Base-by-base conservation (phyloP, 1,140 invertebrate species). In the Physella acuta region DNA sequence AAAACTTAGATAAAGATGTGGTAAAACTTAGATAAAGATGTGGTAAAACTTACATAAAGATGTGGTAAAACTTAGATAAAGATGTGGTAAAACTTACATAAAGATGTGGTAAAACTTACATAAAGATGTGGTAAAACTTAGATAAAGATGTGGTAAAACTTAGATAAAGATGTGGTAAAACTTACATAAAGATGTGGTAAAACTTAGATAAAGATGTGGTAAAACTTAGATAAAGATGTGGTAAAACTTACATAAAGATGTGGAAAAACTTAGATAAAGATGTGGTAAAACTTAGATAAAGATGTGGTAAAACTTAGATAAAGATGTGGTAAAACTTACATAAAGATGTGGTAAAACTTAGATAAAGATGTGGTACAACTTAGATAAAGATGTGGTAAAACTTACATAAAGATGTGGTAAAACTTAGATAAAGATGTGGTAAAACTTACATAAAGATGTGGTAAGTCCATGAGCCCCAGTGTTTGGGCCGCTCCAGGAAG, bases 361-460 rank as follows among this genome's bases (percentile, higher is more conserved):
- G 8, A 44, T 20, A 44, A 20, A 11, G 8, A 44, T 11, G 39
- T 44, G 39, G 39, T 44, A 44, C 20, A 44, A 11, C 39, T 20
- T 11, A 20, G 8, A 44, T 11, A 44, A 8, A 44, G 20, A 44
- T 20, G 20, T 11, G 8, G 39, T 11, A 11, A 44, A 11, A 44
- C 39, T 44, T 8, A n/a, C 53, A 17, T 26, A 56, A 26, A 14
- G 11, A 56, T 4, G n/a, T 5, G 26, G 26, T 24, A 33, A 17
- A 58, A 26, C 53, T 3, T 1, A 28, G 0, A 58, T 34, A 58
- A 30, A 58, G 2, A 58, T 33, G 36, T 34, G 24, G n/a, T 37
- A 31, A 69, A 79, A 88, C 94, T 95, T 90, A 97, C 94, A 96
- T 92, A 80, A 93, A 87, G 85, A 96, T 89, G 88, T 96, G 94